Base-by-base conservation (phyloP, 64 coral and sea anemone genomes). In the Catalaphyllia jardinei region DNA sequence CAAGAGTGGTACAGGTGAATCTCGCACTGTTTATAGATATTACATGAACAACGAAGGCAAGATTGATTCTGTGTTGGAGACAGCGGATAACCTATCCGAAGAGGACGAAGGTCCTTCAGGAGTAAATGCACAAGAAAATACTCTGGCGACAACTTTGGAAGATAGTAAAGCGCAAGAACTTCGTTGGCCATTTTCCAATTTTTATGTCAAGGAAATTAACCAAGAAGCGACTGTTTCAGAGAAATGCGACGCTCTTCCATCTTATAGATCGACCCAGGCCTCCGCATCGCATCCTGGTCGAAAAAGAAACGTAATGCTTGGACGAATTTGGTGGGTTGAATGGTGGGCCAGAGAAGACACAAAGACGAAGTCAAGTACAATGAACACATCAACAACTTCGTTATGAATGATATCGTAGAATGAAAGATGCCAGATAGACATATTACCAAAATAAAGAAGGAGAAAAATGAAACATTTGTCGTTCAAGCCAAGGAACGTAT, bases 281-380 rank as follows among this genome's bases (percentile, higher is more conserved):
- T 77, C 71, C 35, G 92, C 94, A 16, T 74, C 88, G 20, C 86
- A 94, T 73, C 91, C 95, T 76, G 92, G 95, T 29, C 91, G 95
- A 59, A 88, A 91, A 19, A 93, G 74, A 25, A 79, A 88, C 61
- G 91, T 97, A 15, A 93, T 97, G 88, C 73, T 79, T 31, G 95
- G 95, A 29, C 91, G 95, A 65, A 83, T 97, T 12, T 97, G 95
- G 95, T 97, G 95, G 95, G 92, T 93, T 4, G 95, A 97, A 49
- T 97, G 95, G 95, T 97, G 95, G 95, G 95, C 95, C 51, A 74
- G 46, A 38, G 33, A 85, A 15, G 81, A 85, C 50, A 65, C 79
- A 9, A 8, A 65, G 4, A n/a, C 19, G 60, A 64, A 65, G 24
- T 69, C 65, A 69, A 27, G 24, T 7, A 10, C 20, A 22, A 69